These are phyloP conservation scores for Aplocera efformata DNA, from an alignment of 2,888 invertebrate genomes.

Conservation along the genomic window DNA sequence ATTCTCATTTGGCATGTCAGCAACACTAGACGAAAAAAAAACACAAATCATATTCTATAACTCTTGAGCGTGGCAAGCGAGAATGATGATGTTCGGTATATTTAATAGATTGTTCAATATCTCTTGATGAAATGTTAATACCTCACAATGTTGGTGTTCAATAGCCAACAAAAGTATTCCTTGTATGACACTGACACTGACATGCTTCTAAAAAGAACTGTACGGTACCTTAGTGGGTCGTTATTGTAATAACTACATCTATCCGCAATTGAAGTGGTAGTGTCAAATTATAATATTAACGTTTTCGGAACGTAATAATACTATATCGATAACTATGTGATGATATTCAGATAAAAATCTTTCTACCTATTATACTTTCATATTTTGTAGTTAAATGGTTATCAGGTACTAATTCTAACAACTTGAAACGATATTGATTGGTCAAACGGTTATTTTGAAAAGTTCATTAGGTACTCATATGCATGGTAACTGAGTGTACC, in stretches of 20 bases:
- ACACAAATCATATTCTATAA: slow-evolving; percentile 10
- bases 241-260: slow-evolving; percentile 23
- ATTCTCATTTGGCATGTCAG: slow-evolving; percentile 7
- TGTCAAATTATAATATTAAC: slow-evolving; percentile 18
- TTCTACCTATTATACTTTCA: no score
- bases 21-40: slow-evolving; percentile 4
- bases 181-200: slow-evolving; percentile 32
- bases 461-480: no score
- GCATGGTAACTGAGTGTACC: no score
- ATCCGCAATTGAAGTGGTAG: slow-evolving; percentile 21
- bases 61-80: slow-evolving; percentile 23
- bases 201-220: slow-evolving; percentile 26
- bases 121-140: slow-evolving; percentile 23
- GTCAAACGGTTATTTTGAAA: no score
- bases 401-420: no score
- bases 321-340: not conserved
- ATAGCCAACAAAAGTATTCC: slow-evolving; percentile 30
- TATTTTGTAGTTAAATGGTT: no score
- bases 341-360: slow-evolving; percentile 1
- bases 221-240: slow-evolving; percentile 36
- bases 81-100: slow-evolving; percentile 22
- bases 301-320: slow-evolving; percentile 13
- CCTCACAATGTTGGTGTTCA: slow-evolving; percentile 28
- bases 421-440: no score
- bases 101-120: slow-evolving; percentile 17